These are phyloP conservation scores for Sinhomidia bicolor DNA, from an alignment of 2,888 invertebrate species.

Conservation along the genomic window DNA sequence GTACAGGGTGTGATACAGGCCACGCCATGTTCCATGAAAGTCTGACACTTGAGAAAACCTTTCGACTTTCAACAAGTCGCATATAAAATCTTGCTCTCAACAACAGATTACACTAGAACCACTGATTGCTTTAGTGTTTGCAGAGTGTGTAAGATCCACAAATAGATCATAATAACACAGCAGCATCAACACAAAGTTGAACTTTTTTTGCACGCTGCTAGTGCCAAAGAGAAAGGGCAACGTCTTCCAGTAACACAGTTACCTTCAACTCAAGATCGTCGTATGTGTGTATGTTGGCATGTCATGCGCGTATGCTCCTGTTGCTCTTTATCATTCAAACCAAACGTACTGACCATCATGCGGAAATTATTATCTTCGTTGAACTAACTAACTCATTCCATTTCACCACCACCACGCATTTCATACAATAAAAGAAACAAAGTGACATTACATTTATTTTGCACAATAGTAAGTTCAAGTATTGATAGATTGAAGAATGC, in stretches of 20 bases:
- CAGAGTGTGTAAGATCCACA: background rate
- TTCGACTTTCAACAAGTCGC: too few species aligned
- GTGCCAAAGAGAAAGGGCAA: constrained; percentile 48
- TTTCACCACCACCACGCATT: too few species aligned
- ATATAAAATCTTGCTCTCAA: background rate
- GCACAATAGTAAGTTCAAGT: too few species aligned
- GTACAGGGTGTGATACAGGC: too few species aligned
- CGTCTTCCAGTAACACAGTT: constrained; percentile 69
- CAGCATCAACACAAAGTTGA: background rate
- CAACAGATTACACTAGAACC: background rate
- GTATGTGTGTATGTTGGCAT: background rate
- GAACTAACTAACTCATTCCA: too few species aligned
- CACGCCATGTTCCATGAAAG: too few species aligned
- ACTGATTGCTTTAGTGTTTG: too few species aligned
- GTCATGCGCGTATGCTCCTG: background rate
- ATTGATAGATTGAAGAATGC: too few species aligned
- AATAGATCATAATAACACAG: too few species aligned
- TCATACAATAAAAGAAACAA: too few species aligned
- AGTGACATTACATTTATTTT: too few species aligned
- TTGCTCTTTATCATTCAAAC: constrained; percentile 3
- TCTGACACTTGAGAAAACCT: too few species aligned
- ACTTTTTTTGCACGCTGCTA: background rate
- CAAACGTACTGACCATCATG: background rate
- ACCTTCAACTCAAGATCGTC: constrained; percentile 15
- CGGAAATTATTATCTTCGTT: background rate